Conservation (phyloP, 1,140 invertebrate genomes). For the Saccostrea cuccullata region DNA sequence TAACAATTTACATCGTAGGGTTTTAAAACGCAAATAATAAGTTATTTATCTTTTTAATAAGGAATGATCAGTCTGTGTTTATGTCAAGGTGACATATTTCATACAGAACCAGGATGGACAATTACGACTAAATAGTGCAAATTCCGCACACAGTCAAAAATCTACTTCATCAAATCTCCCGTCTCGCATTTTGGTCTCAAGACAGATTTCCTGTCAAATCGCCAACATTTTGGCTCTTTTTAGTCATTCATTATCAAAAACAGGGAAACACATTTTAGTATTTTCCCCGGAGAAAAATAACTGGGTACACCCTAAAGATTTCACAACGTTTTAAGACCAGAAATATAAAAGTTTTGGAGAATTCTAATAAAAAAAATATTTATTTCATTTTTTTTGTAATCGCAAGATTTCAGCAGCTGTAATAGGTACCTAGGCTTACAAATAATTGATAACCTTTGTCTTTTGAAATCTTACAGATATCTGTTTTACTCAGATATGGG, state of each 20-base stretch:
- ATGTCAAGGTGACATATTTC: background rate
- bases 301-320: no score
- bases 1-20: no score
- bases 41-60: no score
- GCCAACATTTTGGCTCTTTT: background rate
- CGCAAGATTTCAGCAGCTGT: background rate
- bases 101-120: background rate
- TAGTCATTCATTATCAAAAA: no score
- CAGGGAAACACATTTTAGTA: no score
- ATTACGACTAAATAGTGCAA: background rate
- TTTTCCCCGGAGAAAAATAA: no score
- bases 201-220: background rate
- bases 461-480: constrained; percentile 33
- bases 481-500: constrained; percentile 53
- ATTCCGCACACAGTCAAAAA: background rate
- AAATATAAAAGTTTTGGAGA: no score
- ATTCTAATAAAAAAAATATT: no score
- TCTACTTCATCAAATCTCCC: background rate
- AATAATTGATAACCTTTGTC: background rate
- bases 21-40: no score
- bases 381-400: no score
- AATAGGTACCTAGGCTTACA: background rate
- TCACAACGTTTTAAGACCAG: no score
- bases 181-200: background rate
- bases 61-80: no score